Evolutionary conservation across 2,888 invertebrate species (phyloP).

Genomic region (Zaprionus lineosus): DNA sequence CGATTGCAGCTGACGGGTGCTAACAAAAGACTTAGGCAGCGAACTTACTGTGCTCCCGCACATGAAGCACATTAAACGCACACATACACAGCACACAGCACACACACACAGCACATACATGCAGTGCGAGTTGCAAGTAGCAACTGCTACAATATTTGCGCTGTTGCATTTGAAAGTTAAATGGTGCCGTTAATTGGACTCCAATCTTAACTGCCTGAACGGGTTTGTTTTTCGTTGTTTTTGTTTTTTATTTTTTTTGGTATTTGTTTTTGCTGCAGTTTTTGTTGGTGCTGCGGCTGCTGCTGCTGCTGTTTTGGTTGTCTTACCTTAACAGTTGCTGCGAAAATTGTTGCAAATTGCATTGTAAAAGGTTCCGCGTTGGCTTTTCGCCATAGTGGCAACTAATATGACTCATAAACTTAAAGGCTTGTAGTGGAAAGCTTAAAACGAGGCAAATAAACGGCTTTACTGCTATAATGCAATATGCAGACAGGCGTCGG

Average conservation of each 20-base stretch:
- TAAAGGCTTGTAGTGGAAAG: slow-evolving; percentile 60
- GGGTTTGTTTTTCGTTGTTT: slow-evolving; percentile 26
- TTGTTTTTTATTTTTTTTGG: slow-evolving; percentile 36
- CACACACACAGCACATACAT: slow-evolving; percentile 4
- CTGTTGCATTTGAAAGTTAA: slow-evolving; percentile 68
- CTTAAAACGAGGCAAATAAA: slow-evolving; percentile 65
- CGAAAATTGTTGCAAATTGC: slow-evolving; percentile 75
- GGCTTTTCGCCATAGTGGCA: slow-evolving; percentile 42
- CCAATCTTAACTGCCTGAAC: slow-evolving; percentile 54
- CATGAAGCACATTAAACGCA: slow-evolving; percentile 49
- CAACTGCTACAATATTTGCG: slow-evolving; percentile 30
- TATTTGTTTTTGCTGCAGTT: no score
- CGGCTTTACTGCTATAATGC: slow-evolving; percentile 64
- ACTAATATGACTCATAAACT: slow-evolving; percentile 74
- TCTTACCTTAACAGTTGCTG: slow-evolving; percentile 48
- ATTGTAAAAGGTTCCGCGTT: slow-evolving; percentile 75
- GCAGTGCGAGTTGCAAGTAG: slow-evolving; percentile 9
- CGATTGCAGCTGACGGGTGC: slow-evolving; percentile 53
- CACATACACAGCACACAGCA: slow-evolving; percentile 7
- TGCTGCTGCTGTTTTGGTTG: no score
- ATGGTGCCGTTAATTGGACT: slow-evolving; percentile 72
- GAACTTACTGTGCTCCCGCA: slow-evolving; percentile 34
- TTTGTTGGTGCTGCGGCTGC: no score
- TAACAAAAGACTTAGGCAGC: slow-evolving; percentile 67
- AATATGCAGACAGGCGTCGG: slow-evolving; percentile 63